Base-by-base conservation (phyloP, 2,888 invertebrate species). In the Apamea crenata region DNA sequence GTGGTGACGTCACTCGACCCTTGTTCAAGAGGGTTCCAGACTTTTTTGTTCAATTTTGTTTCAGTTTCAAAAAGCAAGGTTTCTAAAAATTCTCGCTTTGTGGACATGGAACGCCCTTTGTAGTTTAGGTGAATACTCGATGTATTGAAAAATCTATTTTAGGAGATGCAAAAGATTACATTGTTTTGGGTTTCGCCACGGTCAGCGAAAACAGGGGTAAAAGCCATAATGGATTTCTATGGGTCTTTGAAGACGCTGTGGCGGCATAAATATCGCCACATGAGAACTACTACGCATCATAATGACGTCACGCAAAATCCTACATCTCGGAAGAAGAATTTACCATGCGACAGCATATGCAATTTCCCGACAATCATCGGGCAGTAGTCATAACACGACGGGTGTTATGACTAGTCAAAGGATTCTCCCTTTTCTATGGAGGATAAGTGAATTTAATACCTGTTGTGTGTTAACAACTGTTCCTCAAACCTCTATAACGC, bases 31-130 rank as follows among this genome's bases (percentile, higher is more conserved):
- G 36, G 67, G 74, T 63, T 29, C 32, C 25, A 5, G 71, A 69
- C 69, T 82, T 81, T 83, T 79, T 77, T 80, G 71, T 71, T 53
- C 44, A 78, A 68, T 79, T 78, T 56, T 77, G 67, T 70, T 44
- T 50, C 80, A 74, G 76, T 68, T 80, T 53, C 71, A 77, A 63
- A 80, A 70, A 75, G 44, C 40, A 63, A 29, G 36, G 44, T 68
- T 74, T 70, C 21, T 29, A 29, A 66, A 59, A 18, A 25, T 53
- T 7, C 8, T 56, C 18, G 32, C 50, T 40, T 47, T 40, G 65
- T 56, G n/a, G 25, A 53, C 25, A 36, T 18, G 21, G n/a, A 32
- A 40, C 2, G 4, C 7, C n/a, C 14, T 63, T 69, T 40, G 14
- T 18, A 18, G 18, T 74, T 73, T 50, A 8, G 16, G 21, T 5